Evolutionary conservation across 2,113 vertebrate genomes (phyloP), one percentile per base, ranked within the genome.

Genomic region (Lepus timidus): DNA sequence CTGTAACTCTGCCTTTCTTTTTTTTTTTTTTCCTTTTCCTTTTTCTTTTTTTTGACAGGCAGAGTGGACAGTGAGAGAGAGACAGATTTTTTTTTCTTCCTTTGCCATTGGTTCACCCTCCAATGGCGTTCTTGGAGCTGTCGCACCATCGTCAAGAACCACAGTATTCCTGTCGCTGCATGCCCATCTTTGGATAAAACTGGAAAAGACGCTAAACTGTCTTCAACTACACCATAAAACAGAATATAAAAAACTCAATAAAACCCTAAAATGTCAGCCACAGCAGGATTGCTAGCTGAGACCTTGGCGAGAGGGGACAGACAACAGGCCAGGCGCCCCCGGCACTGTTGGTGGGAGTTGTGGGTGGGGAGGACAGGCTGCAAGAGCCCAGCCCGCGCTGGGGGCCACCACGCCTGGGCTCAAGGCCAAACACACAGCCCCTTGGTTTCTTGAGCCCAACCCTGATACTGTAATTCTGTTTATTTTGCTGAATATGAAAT

Each of bases 401-500:
- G 81, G 86, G 91, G 94, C 89, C 96, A 95, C 92, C 85, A 67
- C 64, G 61, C 91, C 81, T 0, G 1, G 95, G 95, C 89, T 75
- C 58, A 19, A 31, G 27, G 80, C 97, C 95, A 96, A 39, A 70
- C 33, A 62, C 52, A 84, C 33, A 85, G 84, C 39, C 84, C 87
- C 87, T 51, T 22, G 67, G 84, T 79, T 93, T 95, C 94, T 92
- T 70, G 87, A 73, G 79, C 91, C 95, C 88, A 95, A 22, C 95
- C 83, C 87, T 6, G n/a, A 88, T 79, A 85, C 90, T 67, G 68
- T 95, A 91, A 95, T 94, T 93, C 87, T 96, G 94, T 97, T 96
- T 97, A 88, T 93, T 97, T 96, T 96, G 62, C 90, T 68, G 83
- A 91, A 88, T 96, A n/a, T 55, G 67, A 91, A 94, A 89, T 90